Conservation (phyloP, 1,140 invertebrate genomes). For the Drosophila insularis region DNA sequence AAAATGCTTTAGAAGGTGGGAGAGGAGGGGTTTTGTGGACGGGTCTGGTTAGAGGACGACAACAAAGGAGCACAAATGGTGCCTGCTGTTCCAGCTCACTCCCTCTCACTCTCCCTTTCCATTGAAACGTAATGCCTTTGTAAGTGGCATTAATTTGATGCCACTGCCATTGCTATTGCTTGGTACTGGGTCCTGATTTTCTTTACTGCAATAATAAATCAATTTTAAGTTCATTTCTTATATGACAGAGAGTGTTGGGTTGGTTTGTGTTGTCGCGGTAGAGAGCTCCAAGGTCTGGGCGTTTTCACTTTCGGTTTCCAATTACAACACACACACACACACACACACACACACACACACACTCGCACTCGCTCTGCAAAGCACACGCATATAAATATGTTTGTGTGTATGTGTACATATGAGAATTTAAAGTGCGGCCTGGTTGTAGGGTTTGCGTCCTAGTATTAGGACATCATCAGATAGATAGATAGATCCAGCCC, state of each 20-base stretch:
- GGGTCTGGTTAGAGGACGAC: not conserved
- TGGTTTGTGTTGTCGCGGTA: conserved; percentile 20
- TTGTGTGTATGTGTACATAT: not conserved
- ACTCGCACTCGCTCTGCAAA: not conserved
- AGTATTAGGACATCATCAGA: conserved; percentile 8
- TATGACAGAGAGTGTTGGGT: not conserved
- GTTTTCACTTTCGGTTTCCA: conserved; percentile 77
- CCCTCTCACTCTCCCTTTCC: conserved; percentile 24
- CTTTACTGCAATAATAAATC: conserved; percentile 59
- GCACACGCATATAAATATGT: not conserved
- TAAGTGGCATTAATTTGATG: conserved; percentile 62
- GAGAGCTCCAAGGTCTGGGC: conserved; percentile 62
- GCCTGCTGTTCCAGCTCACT: not conserved
- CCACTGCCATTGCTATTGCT: conserved; percentile 17
- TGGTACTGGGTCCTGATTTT: conserved; percentile 5
- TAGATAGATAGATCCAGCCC: conserved; percentile 2
- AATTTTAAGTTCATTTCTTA: conserved; percentile 58
- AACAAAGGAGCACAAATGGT: not conserved
- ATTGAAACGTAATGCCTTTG: conserved; percentile 56
- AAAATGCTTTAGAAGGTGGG: conserved; percentile 22
- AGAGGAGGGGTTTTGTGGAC: not conserved
- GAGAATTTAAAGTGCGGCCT: conserved; percentile 52
- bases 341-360: conserved; percentile 36
- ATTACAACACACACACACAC: conserved; percentile 57
- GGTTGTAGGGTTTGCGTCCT: conserved; percentile 35